These are phyloP conservation scores for Dipodomys merriami DNA, from an alignment of 2,113 vertebrate species.

Conservation along the genomic window DNA sequence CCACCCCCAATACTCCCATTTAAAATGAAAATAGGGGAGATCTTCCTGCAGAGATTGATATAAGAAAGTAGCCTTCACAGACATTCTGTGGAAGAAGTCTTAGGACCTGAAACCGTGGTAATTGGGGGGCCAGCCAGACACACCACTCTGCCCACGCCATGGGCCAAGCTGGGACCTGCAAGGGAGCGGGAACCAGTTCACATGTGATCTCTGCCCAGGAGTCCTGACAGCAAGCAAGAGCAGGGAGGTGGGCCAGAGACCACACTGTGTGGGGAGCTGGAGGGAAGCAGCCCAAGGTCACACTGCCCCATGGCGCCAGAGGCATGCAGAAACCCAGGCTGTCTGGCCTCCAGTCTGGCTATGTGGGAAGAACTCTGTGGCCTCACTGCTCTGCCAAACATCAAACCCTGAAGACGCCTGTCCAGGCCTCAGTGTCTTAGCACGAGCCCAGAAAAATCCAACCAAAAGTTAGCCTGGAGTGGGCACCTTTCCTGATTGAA, in stretches of 20 bases:
- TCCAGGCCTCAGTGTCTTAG: background rate
- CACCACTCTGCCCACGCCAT: background rate
- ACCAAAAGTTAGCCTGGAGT: background rate
- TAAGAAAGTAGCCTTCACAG: background rate
- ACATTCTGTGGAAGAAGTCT: background rate
- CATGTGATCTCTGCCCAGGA: background rate
- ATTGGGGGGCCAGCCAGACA: background rate
- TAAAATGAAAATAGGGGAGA: background rate
- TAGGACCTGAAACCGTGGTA: background rate
- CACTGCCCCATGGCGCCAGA: background rate
- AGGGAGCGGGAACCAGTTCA: background rate
- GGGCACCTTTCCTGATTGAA: background rate
- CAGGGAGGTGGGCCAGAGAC: background rate
- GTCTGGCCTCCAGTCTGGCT: background rate
- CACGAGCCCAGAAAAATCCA: slow-evolving; percentile 16
- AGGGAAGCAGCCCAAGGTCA: slow-evolving; percentile 72
- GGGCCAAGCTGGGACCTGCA: background rate
- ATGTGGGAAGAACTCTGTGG: slow-evolving; percentile 24
- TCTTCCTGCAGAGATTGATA: background rate
- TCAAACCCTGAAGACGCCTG: background rate
- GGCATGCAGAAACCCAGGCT: slow-evolving; percentile 9
- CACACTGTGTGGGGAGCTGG: background rate
- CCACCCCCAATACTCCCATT: background rate
- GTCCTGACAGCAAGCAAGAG: background rate
- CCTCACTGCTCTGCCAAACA: background rate